phyloP scores from a whole-genome alignment of 2,113 vertebrate species.

The Plecotus auritus region DNA sequence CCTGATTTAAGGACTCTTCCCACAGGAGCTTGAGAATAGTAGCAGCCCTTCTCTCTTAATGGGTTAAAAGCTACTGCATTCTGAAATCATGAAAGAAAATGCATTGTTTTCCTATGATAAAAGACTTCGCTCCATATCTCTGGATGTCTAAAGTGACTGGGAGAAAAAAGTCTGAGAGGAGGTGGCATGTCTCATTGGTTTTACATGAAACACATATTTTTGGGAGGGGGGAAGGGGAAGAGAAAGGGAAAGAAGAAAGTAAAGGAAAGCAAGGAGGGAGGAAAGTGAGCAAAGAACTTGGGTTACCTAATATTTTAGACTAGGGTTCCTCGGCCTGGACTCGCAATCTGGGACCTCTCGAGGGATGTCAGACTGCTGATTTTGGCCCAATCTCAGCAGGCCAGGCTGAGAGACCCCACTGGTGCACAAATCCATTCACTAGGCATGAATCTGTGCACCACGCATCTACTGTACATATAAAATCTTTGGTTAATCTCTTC shows the following conservation, averaged over 20 bases:
- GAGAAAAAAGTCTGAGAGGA: background rate
- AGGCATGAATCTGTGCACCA: too few relatives aligned
- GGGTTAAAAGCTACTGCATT: background rate
- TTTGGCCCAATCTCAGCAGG: too few relatives aligned
- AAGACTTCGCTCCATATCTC: background rate
- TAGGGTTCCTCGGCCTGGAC: too few relatives aligned
- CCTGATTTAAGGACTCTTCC: background rate
- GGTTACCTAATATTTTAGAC: too few relatives aligned
- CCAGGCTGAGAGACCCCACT: too few relatives aligned
- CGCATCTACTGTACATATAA: too few relatives aligned
- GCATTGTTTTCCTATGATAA: background rate
- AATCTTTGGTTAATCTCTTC: too few relatives aligned
- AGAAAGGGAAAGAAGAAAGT: background rate
- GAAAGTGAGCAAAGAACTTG: background rate
- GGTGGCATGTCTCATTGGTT: background rate
- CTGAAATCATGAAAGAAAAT: background rate
- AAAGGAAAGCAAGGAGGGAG: background rate
- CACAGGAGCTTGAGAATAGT: background rate
- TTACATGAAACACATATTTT: background rate
- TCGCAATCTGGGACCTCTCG: too few relatives aligned
- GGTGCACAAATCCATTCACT: too few relatives aligned
- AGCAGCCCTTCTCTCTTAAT: background rate
- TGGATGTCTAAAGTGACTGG: background rate
- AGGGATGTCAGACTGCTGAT: too few relatives aligned
- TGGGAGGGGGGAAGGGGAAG: fast-evolving